phyloP scores from a whole-genome alignment of 1,140 invertebrate species.

The Drosophila tropicalis region DNA sequence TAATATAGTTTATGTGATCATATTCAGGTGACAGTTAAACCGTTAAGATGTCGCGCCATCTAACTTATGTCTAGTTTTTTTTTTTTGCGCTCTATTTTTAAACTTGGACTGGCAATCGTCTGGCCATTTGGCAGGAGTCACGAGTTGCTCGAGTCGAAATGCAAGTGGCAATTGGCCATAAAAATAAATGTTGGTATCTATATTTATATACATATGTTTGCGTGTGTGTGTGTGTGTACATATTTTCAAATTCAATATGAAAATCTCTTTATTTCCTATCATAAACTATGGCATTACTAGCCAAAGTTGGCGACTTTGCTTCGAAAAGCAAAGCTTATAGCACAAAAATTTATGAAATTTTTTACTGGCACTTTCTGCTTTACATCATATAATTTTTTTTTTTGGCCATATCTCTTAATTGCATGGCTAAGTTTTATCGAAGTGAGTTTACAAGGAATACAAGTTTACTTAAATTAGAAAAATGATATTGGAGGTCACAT shows the following conservation, averaged over 20 bases:
- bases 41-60: constrained; percentile 47
- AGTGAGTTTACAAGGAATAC: too few species aligned
- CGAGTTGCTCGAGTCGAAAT: constrained; percentile 44
- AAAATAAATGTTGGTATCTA: background rate
- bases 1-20: constrained; percentile 45
- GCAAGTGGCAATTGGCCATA: constrained; percentile 53
- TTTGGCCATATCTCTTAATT: too few species aligned
- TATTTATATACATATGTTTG: too few species aligned
- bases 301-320: background rate
- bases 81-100: constrained; percentile 39
- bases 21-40: constrained; percentile 40
- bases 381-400: too few species aligned
- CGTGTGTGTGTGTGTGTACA: background rate
- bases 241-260: constrained; percentile 41
- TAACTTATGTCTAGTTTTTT: constrained; percentile 44
- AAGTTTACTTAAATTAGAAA: too few species aligned
- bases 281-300: constrained; percentile 47
- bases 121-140: constrained; percentile 41
- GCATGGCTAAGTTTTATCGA: too few species aligned
- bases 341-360: background rate
- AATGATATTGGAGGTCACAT: too few species aligned
- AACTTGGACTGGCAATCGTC: constrained; percentile 23
- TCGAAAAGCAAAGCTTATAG: background rate
- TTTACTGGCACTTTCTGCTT: background rate
- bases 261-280: constrained; percentile 51